Conservation (phyloP, 2,888 invertebrate genomes). For the Taenaris catops region DNA sequence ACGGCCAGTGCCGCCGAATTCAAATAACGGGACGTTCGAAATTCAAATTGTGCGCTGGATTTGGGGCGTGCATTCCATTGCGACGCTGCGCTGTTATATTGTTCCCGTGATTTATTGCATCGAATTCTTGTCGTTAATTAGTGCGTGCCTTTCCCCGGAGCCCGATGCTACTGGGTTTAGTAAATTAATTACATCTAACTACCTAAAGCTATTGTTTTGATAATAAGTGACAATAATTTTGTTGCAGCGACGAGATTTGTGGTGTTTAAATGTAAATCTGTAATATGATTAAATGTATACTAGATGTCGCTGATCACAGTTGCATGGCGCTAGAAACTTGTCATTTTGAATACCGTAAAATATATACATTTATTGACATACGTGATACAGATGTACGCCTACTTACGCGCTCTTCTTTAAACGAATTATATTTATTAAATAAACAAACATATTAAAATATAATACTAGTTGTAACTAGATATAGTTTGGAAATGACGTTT, state of each 20-base stretch:
- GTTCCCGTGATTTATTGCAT: constrained; percentile 78
- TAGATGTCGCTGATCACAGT: too few species aligned
- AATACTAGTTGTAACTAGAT: too few species aligned
- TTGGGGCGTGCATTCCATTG: constrained; percentile 63
- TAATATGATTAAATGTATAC: too few species aligned
- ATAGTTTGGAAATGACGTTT: too few species aligned
- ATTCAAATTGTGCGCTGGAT: constrained; percentile 58
- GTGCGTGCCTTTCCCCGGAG: constrained; percentile 59
- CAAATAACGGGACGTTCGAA: constrained; percentile 22
- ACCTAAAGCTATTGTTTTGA: constrained; percentile 6
- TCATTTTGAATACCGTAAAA: not conserved
- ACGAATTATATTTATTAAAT: too few species aligned
- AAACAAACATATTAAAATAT: too few species aligned
- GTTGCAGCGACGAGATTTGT: too few species aligned
- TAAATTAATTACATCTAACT: constrained; percentile 20
- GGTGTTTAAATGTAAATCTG: too few species aligned
- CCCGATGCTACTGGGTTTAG: constrained; percentile 13
- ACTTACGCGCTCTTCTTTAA: too few species aligned
- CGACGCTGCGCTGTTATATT: constrained; percentile 71
- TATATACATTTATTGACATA: too few species aligned
- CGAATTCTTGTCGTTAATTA: constrained; percentile 76
- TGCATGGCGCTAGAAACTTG: too few species aligned
- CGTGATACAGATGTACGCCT: too few species aligned
- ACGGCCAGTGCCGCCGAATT: constrained; percentile 19
- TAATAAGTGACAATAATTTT: not conserved